Conservation (phyloP, 1,140 invertebrate genomes). For the Drosophila ananassae region DNA sequence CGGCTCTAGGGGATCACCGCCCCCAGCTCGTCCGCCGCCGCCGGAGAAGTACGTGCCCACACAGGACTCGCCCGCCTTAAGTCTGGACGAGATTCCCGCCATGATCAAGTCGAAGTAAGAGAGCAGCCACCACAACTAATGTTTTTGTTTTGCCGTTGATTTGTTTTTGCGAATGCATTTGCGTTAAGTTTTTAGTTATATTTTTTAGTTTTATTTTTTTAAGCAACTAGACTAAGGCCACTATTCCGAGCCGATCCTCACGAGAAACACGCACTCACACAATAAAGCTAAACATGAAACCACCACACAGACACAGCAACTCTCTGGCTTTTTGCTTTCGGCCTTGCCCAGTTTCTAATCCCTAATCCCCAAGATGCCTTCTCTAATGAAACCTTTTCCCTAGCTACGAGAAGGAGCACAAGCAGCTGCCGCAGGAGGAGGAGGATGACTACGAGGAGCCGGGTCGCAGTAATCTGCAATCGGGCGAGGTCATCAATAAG, state of each 20-base stretch:
- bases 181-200: constrained; percentile 63
- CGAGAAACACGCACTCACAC: constrained; percentile 39
- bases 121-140: constrained; percentile 38
- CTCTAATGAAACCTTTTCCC: constrained; percentile 65
- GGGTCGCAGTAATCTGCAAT: constrained; percentile 86
- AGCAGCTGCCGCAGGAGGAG: constrained; percentile 19
- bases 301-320: constrained; percentile 64
- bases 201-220: constrained; percentile 32
- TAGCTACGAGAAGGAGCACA: constrained; percentile 50
- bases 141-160: constrained; percentile 43
- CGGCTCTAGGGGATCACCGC: constrained; percentile 81
- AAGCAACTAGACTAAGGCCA: constrained; percentile 44
- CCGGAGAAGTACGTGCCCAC: constrained; percentile 70
- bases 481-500: constrained; percentile 89
- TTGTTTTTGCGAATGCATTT: constrained; percentile 70
- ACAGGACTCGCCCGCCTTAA: constrained; percentile 65
- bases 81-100: constrained; percentile 64
- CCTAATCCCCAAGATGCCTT: constrained; percentile 24
- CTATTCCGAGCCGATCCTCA: constrained; percentile 35
- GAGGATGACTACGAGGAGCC: constrained; percentile 82
- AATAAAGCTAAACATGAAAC: constrained; percentile 52
- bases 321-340: constrained; percentile 36
- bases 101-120: constrained; percentile 77
- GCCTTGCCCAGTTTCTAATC: constrained; percentile 33
- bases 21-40: constrained; percentile 69